phyloP scores from a whole-genome alignment of 2,797 vertebrate genomes.

The Hippoglossus hippoglossus region DNA sequence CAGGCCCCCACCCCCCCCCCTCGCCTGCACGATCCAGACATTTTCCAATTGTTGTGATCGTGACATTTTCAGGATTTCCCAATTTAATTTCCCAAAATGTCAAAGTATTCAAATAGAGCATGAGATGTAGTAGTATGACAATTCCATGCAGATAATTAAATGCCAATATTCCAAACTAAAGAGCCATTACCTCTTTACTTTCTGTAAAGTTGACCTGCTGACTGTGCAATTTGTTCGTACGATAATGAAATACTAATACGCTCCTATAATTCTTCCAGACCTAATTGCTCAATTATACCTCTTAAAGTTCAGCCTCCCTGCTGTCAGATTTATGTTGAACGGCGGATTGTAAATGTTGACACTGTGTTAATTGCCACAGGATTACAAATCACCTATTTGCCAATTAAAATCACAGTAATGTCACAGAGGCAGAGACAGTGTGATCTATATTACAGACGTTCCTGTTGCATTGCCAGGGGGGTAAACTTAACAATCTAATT shows the following conservation, averaged over 20 bases:
- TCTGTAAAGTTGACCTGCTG: not conserved
- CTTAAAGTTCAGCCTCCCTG: conserved; percentile 6
- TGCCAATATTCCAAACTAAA: too few species aligned
- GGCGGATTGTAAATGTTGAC: conserved; percentile 47
- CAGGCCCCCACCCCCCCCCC: too few species aligned
- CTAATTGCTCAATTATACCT: conserved; percentile 5
- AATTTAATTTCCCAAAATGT: too few species aligned
- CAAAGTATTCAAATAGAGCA: too few species aligned
- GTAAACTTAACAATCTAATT: conserved; percentile 56
- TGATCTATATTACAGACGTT: conserved; percentile 44
- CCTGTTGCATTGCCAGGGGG: conserved; percentile 43
- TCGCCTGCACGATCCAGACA: too few species aligned
- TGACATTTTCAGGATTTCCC: too few species aligned
- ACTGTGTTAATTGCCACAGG: conserved; percentile 41
- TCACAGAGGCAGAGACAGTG: conserved; percentile 19
- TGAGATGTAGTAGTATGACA: too few species aligned
- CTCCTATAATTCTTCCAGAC: not conserved
- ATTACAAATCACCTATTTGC: conserved; percentile 37
- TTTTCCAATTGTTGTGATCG: too few species aligned
- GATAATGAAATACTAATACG: too few species aligned
- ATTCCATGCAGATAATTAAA: too few species aligned
- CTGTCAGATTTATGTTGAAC: conserved; percentile 22
- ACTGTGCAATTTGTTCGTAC: too few species aligned
- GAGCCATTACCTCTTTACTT: too few species aligned
- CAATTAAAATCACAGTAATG: conserved; percentile 39